These are phyloP conservation scores for Oreonectes daqikongensis DNA, from an alignment of 2,797 vertebrate species.

Conservation along the genomic window DNA sequence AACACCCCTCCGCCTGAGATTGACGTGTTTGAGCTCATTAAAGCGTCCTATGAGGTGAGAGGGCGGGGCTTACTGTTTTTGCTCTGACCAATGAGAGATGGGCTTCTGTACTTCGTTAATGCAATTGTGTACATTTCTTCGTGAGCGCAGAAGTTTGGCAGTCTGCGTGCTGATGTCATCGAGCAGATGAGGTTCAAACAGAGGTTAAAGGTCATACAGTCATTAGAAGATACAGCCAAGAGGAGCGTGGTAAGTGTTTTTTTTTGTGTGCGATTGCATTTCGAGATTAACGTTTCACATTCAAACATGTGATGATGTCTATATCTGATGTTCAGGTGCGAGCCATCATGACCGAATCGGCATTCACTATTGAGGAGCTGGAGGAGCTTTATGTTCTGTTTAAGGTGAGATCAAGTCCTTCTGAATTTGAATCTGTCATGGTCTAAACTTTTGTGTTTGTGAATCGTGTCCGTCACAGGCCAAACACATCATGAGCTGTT, in stretches of 20 bases:
- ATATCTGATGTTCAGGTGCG: slow-evolving; percentile 80
- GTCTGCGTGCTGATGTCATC: slow-evolving; percentile 87
- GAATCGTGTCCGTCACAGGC: slow-evolving; percentile 77
- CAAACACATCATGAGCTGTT: slow-evolving; percentile 92
- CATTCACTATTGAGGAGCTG: slow-evolving; percentile 92
- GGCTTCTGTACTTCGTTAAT: not conserved
- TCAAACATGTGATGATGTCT: not conserved
- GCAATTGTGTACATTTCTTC: not conserved
- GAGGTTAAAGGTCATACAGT: slow-evolving; percentile 97
- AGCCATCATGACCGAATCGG: slow-evolving; percentile 91
- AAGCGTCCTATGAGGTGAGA: slow-evolving; percentile 88
- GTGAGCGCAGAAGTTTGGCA: slow-evolving; percentile 88
- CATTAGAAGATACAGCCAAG: slow-evolving; percentile 94
- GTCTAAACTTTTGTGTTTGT: not conserved
- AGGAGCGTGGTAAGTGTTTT: slow-evolving; percentile 89
- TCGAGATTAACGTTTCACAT: not conserved
- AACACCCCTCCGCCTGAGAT: slow-evolving; percentile 87
- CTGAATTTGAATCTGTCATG: not conserved
- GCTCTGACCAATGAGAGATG: not conserved
- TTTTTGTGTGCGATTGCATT: not conserved
- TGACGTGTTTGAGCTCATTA: slow-evolving; percentile 91
- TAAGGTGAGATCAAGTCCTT: slow-evolving; percentile 80
- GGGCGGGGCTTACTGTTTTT: not conserved
- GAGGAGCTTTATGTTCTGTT: slow-evolving; percentile 95
- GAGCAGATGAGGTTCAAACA: slow-evolving; percentile 99